Percentiles rank a stretch among this genome's conserved stretches.
These are phyloP conservation scores for Pecten maximus DNA, from an alignment of 2,888 invertebrate genomes.

Conservation along the genomic window DNA sequence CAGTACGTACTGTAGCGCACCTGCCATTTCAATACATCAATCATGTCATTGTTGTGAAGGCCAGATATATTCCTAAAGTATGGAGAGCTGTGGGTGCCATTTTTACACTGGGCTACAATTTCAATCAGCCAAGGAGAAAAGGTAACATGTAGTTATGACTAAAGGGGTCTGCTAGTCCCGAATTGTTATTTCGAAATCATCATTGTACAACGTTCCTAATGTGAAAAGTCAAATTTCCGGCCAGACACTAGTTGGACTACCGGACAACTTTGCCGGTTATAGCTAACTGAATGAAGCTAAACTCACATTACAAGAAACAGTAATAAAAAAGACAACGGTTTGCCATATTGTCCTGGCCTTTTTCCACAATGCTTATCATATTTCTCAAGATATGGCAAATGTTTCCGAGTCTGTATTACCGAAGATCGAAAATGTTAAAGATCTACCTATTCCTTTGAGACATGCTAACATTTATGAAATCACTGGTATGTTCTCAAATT, in stretches of 20 bases:
- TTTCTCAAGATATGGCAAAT: not conserved
- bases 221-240: not conserved
- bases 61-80: not conserved
- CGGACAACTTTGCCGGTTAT: not conserved
- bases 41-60: not conserved
- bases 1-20: not conserved
- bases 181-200: too few species aligned
- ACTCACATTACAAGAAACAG: not conserved
- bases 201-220: too few species aligned
- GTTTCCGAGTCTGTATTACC: not conserved
- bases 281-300: not conserved
- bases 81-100: not conserved
- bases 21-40: conserved; percentile 26
- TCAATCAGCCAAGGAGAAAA: too few species aligned
- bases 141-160: too few species aligned
- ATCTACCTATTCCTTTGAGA: not conserved
- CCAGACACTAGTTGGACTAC: not conserved
- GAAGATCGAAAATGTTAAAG: not conserved
- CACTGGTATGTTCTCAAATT: not conserved
- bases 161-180: too few species aligned
- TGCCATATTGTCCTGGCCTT: not conserved
- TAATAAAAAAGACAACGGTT: not conserved
- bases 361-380: not conserved
- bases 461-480: not conserved
- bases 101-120: too few species aligned